These are phyloP conservation scores for Eurypyga helias DNA, from an alignment of 2,113 vertebrate species.

Conservation along the genomic window DNA sequence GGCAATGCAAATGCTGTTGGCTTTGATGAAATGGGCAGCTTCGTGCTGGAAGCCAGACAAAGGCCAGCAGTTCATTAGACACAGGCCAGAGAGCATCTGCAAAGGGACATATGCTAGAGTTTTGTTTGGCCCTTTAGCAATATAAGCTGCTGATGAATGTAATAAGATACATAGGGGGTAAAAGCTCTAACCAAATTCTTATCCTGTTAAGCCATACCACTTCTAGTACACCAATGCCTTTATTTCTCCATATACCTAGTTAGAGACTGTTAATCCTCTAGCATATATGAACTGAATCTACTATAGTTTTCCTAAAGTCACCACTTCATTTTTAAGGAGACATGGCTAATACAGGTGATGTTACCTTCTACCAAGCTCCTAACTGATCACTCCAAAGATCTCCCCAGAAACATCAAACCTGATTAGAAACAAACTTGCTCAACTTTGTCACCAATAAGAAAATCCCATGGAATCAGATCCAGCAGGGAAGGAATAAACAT, in stretches of 20 bases:
- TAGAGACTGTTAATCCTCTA: background rate
- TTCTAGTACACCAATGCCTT: background rate
- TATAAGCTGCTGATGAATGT: background rate
- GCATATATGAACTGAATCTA: background rate
- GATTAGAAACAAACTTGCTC: conserved; percentile 2
- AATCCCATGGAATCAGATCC: background rate
- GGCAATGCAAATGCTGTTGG: background rate
- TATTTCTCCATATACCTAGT: background rate
- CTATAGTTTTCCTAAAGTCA: background rate
- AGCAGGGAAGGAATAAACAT: background rate
- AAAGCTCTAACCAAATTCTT: background rate
- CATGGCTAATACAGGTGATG: background rate
- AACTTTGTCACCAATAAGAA: background rate
- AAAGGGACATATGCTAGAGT: background rate
- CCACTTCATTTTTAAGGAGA: background rate
- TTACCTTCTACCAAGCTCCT: background rate
- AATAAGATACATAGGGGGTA: background rate
- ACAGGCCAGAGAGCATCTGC: conserved; percentile 19
- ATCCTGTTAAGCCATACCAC: background rate
- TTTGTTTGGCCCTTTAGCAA: background rate
- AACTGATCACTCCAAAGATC: background rate
- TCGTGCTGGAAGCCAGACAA: background rate
- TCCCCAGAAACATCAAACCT: background rate
- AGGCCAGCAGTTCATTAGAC: conserved; percentile 31
- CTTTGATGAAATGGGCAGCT: background rate